Base-by-base conservation (phyloP, 2,888 invertebrate genomes). In the Pheosia gnoma region DNA sequence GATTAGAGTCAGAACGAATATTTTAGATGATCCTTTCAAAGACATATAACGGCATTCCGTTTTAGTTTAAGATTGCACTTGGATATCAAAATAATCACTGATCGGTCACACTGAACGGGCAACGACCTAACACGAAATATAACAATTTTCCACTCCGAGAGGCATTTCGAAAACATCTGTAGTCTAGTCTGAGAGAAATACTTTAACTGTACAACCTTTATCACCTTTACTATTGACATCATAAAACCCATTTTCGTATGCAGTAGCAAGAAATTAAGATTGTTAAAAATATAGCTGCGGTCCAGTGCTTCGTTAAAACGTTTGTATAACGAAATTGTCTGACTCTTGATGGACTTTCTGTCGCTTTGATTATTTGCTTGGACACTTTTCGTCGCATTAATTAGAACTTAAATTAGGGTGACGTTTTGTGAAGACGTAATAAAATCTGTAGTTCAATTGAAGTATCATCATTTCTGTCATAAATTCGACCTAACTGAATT, bases 111-210 rank as follows among this genome's bases (percentile, higher is more conserved):
- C 79, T 63, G 77, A 84, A 81, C 82, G 89, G 88, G 74, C 89
- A 85, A 78, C 85, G 88, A 90, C 86, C 87, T 80, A 79, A 82
- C 81, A 85, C 84, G 84, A 90, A 89, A 88, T 87, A 83, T 82
- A 81, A 82, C 86, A 85, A 91, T 91, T 91, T 91, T 91, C 89
- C 87, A 90, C 86, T 85, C 75, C 77, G 77, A 79, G 79, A 80
- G 78, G 76, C 83, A 85, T 89, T 89, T 89, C 84, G 82, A 86
- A 89, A 90, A 89, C 87, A 88, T 84, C 87, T 89, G 87, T 79
- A 79, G 72, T 77, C 76, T 78, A 72, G 68, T 65, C 67, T 61
- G 71, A 73, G 70, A 60, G 70, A 72, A 72, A 55, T 1, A 71
- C 70, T 38, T 61, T 70, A 66, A 53, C 54, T 78, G 62, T 67